These are phyloP conservation scores for Gallinago nigripennis DNA, from an alignment of 2,797 vertebrate genomes.

Conservation along the genomic window DNA sequence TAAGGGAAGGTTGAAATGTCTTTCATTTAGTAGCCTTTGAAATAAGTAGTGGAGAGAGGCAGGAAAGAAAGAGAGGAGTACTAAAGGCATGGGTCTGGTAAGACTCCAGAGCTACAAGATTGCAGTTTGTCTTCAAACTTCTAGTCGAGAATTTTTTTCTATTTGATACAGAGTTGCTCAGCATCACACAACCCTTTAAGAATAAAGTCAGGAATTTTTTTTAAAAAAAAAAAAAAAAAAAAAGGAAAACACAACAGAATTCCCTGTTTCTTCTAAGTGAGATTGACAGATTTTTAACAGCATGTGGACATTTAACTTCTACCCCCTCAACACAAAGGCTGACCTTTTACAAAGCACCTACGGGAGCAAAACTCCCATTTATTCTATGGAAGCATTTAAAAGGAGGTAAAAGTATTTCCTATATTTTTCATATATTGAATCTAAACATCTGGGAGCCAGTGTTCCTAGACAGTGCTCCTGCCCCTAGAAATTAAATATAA, in stretches of 20 bases:
- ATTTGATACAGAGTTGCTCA: background rate
- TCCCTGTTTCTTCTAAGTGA: background rate
- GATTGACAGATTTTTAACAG: background rate
- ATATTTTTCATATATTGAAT: background rate
- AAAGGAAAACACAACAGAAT: background rate
- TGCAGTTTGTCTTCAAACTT: background rate
- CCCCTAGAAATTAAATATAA: background rate
- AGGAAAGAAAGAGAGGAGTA: background rate
- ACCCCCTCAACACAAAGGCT: background rate
- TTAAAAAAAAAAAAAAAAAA: background rate
- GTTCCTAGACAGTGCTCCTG: background rate
- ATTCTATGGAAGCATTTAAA: background rate
- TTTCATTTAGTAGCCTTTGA: background rate
- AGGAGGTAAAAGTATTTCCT: background rate
- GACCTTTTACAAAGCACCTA: background rate
- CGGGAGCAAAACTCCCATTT: background rate
- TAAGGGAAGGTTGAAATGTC: background rate
- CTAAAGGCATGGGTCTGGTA: background rate
- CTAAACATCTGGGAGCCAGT: background rate
- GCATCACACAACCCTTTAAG: background rate
- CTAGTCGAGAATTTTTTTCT: background rate
- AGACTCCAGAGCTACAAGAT: background rate
- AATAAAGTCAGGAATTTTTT: background rate
- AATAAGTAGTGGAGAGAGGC: background rate
- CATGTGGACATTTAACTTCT: background rate